Conservation (phyloP, 2,113 vertebrate genomes). For the Sialia sialis region DNA sequence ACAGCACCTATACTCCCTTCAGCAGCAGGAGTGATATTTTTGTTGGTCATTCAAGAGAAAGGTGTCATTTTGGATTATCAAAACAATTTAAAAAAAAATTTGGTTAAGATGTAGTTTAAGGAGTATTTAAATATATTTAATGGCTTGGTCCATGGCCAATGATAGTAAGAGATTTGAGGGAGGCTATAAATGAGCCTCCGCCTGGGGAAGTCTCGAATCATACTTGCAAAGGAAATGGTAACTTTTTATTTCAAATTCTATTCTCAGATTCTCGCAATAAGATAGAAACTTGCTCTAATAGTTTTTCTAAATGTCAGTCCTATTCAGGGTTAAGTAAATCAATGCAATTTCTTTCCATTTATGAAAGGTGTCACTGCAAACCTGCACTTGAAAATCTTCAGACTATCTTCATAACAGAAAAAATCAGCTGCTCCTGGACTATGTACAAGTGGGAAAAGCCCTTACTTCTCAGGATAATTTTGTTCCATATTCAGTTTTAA, state of each 20-base stretch:
- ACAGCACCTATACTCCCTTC: not conserved
- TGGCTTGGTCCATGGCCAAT: not conserved
- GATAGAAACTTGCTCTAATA: not conserved
- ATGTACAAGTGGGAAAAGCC: not conserved
- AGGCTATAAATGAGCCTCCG: not conserved
- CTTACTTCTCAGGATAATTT: not conserved
- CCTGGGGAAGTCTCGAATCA: not conserved
- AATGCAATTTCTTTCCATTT: not conserved
- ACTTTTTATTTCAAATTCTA: not conserved
- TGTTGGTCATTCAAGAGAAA: not conserved
- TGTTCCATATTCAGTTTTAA: not conserved
- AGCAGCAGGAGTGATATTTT: not conserved
- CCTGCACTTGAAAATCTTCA: not conserved
- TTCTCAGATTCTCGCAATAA: not conserved
- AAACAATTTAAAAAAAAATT: not conserved
- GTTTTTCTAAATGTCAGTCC: not conserved
- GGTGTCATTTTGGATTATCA: not conserved
- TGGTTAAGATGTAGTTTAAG: not conserved
- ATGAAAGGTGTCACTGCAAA: not conserved
- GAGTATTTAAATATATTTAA: not conserved
- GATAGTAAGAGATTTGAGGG: not conserved
- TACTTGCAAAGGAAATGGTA: not conserved
- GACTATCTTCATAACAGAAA: not conserved
- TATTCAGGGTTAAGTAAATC: not conserved
- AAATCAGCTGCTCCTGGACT: not conserved